Evolutionary conservation across 2,113 vertebrate species (phyloP).

Genomic region (Anser cygnoides): DNA sequence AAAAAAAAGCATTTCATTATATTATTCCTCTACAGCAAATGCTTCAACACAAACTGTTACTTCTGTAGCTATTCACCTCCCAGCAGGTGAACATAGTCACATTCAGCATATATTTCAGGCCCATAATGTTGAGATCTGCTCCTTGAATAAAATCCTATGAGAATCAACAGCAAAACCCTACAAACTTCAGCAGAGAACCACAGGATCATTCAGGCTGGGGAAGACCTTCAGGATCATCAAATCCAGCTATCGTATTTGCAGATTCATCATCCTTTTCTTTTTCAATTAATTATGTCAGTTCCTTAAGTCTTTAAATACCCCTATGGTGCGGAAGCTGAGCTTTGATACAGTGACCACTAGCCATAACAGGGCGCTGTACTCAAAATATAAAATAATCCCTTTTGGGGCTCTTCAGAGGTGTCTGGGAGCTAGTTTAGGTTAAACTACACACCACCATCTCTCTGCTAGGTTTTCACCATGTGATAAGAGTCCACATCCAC

Average conservation of each 20-base stretch:
- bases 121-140: neutral
- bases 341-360: neutral
- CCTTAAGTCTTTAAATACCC: neutral
- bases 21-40: neutral
- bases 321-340: neutral
- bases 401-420: neutral
- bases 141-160: neutral
- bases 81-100: neutral
- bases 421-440: neutral
- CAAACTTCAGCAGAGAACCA: neutral
- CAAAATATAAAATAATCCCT: neutral
- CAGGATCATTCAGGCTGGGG: neutral
- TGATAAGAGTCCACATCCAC: neutral
- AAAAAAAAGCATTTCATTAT: neutral
- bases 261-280: neutral
- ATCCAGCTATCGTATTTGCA: neutral
- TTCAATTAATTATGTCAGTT: neutral
- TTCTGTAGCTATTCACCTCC: neutral
- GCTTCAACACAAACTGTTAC: neutral
- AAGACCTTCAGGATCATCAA: neutral
- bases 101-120: neutral
- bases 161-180: neutral
- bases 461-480: neutral
- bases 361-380: neutral
- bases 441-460: neutral